Evolutionary conservation across 2,888 invertebrate genomes (phyloP).

Genomic region (Leptinotarsa tumamoca): DNA sequence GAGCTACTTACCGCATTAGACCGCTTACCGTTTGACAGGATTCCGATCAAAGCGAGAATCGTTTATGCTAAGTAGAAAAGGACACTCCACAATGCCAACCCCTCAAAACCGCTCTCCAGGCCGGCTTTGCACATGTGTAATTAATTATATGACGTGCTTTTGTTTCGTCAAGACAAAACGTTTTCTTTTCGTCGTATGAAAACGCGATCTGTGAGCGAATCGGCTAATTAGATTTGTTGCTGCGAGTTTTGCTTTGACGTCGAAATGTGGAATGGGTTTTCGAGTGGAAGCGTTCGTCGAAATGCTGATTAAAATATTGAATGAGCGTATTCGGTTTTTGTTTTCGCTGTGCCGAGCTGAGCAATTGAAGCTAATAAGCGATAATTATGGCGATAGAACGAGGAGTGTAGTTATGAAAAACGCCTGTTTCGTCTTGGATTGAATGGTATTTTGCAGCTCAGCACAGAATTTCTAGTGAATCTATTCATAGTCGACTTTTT

Average conservation of each 20-base stretch:
- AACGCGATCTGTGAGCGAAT: constrained; percentile 39
- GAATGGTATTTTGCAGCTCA: neutral
- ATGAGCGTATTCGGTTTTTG: constrained; percentile 24
- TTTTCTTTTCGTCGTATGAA: constrained; percentile 41
- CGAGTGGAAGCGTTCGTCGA: constrained; percentile 16
- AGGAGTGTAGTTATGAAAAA: neutral
- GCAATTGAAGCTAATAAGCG: constrained; percentile 20
- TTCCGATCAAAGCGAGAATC: constrained; percentile 47
- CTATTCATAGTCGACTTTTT: neutral
- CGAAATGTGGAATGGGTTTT: constrained; percentile 9
- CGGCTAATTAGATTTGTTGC: constrained; percentile 44
- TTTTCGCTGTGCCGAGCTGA: constrained; percentile 11
- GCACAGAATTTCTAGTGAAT: neutral
- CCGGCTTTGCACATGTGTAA: constrained; percentile 43
- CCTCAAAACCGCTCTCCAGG: constrained; percentile 24
- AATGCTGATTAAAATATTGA: constrained; percentile 36
- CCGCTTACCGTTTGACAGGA: constrained; percentile 47
- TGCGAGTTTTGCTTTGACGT: constrained; percentile 19
- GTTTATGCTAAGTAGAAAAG: constrained; percentile 46
- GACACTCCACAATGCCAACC: constrained; percentile 48
- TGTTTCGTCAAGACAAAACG: constrained; percentile 43
- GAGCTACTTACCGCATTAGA: constrained; percentile 56
- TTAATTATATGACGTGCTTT: constrained; percentile 44
- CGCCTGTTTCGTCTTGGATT: constrained; percentile 5
- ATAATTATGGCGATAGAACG: constrained; percentile 12